Conservation (phyloP, 2,113 vertebrate genomes). For the Lamprotornis superbus region DNA sequence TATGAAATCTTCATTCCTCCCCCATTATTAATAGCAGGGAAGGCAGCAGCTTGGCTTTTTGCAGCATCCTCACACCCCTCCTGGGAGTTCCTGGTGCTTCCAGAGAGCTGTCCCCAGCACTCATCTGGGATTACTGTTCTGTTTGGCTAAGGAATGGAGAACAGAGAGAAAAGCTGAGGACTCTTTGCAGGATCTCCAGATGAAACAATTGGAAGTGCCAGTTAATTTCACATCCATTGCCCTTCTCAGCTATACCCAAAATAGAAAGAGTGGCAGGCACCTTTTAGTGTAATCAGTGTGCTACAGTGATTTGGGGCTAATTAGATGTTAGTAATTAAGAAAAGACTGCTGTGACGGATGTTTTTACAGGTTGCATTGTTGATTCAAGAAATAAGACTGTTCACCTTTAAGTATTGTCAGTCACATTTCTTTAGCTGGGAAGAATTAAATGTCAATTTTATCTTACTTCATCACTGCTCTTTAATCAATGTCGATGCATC, state of each 20-base stretch:
- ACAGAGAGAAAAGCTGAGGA: not conserved
- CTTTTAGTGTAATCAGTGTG: not conserved
- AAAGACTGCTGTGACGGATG: conserved; percentile 21
- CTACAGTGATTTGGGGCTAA: conserved; percentile 12
- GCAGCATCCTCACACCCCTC: not conserved
- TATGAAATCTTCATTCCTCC: not conserved
- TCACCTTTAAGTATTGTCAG: conserved; percentile 62
- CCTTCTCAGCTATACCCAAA: not conserved
- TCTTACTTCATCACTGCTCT: conserved; percentile 73
- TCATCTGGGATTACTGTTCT: not conserved
- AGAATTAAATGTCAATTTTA: conserved; percentile 76
- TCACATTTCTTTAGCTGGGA: conserved; percentile 47
- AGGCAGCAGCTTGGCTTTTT: not conserved
- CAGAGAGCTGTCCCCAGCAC: not conserved
- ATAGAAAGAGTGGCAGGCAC: not conserved
- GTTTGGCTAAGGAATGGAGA: not conserved
- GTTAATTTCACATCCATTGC: not conserved
- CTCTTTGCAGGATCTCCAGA: not conserved
- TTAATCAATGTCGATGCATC: conserved; percentile 76
- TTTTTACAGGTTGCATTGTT: conserved; percentile 55
- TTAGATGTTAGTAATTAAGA: conserved; percentile 42
- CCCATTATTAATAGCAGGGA: not conserved
- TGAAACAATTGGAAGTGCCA: not conserved
- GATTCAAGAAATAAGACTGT: conserved; percentile 44
- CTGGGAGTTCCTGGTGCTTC: not conserved